Conservation (phyloP, 2,888 invertebrate species). For the Agonopterix arenella region DNA sequence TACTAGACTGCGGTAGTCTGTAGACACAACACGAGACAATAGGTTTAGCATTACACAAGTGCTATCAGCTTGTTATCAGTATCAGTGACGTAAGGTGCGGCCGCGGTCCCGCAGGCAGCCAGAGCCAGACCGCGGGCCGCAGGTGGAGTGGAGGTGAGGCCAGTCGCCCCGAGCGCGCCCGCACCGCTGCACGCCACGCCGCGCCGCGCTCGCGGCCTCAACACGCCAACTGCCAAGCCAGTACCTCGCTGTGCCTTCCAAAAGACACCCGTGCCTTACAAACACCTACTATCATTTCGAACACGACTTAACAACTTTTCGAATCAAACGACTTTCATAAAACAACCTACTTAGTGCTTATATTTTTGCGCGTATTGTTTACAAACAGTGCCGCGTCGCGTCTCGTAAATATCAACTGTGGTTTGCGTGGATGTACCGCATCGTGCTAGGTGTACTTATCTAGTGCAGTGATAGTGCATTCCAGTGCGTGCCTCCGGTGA, state of each 20-base stretch:
- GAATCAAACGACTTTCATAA: too few species aligned
- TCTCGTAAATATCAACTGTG: not conserved
- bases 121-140: slow-evolving; percentile 2
- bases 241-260: slow-evolving; percentile 52
- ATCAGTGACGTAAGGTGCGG: slow-evolving; percentile 39
- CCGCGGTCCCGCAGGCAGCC: not conserved
- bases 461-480: slow-evolving; percentile 15
- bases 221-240: slow-evolving; percentile 18
- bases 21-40: slow-evolving; percentile 1
- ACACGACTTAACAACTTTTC: not conserved
- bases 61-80: slow-evolving; percentile 18
- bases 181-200: slow-evolving; percentile 7
- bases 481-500: slow-evolving; percentile 6
- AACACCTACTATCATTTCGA: not conserved
- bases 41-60: slow-evolving; percentile 8
- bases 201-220: not conserved
- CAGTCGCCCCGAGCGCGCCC: slow-evolving; percentile 1
- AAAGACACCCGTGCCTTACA: slow-evolving; percentile 44
- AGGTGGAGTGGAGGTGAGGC: slow-evolving; percentile 10
- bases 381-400: slow-evolving; percentile 14
- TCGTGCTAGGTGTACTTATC: slow-evolving; percentile 9
- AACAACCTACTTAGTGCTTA: not conserved
- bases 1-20: too few species aligned
- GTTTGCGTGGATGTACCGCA: not conserved
- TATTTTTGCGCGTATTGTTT: slow-evolving; percentile 12